Base-by-base conservation (phyloP, 2,113 vertebrate species). In the Cygnus atratus region DNA sequence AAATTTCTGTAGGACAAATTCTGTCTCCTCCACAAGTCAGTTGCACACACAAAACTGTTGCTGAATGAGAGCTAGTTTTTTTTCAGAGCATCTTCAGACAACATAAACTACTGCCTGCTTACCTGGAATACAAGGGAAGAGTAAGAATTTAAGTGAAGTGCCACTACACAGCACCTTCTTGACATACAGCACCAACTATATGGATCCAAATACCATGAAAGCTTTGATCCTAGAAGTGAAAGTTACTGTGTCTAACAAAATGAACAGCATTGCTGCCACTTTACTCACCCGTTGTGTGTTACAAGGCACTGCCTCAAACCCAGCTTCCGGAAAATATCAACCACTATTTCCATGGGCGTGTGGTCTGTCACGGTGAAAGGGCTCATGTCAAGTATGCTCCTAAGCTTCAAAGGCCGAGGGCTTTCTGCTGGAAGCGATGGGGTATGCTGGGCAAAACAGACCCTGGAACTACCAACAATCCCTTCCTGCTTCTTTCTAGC, bases 331-430 rank as follows among this genome's bases (percentile, higher is more conserved):
- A 99, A 99, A 96, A 99, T 99, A 97, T 99, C 99, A 97, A 99
- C 99, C 97, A 99, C 99, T 22, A 99, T 99, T 98, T 99, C 99
- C 99, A 99, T 99, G 39, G 99, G 99, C 3, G 99, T 99, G 97
- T 99, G 99, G 98, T 99, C 99, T 9, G 99, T 99, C 97, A 99
- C 99, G 12, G 99, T 99, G 97, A 99, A 99, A 68, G 99, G 99
- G 96, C 99, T 99, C 99, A 99, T 99, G 95, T 99, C 99, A 73
- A 99, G 98, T 92, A 99, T 99, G 97, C 99, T 99, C 97, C 99
- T 98, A 22, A 99, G 98, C 81, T 99, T 99, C 95, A 99, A 94
- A 14, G 99, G 99, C 9, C 99, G 98, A 29, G 99, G 99, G 87
- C 99, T 99, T 98, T 99, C 99, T 13, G 99, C 99, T 3, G 99